Evolutionary conservation across 2,113 vertebrate species (phyloP), one percentile per base, ranked within the genome.

Genomic region (Alligator sinensis): DNA sequence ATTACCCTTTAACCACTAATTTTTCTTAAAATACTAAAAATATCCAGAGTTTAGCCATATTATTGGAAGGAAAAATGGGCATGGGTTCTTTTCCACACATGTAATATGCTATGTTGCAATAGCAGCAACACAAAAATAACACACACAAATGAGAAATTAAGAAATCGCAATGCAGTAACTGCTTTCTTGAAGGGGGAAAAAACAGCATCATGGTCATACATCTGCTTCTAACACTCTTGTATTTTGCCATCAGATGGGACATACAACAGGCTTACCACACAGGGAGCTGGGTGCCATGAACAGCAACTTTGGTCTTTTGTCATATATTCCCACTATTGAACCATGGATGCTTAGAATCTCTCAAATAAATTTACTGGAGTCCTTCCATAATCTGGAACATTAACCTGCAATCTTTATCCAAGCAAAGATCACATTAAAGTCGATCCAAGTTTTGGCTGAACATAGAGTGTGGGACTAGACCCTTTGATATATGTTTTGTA

Each of bases 101-200:
- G 0, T 80, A 59, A 55, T 4, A 10, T 90, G 68, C 5, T 21
- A 3, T 80, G 34, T 54, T 83, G 72, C 59, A 85, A 68, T 38
- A 68, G 75, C 38, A n/a, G 55, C 7, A 80, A 90, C 88, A 66
- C 12, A 27, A 63, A 93, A 77, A 62, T 61, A 72, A 28, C 30
- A 63, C 57, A 63, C 60, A 74, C 11, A 11, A 72, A 72, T 13
- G 5, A 38, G 16, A 81, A 74, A 63, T 2, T 22, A 4, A 82
- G 84, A 28, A 75, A 58, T 21, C 24, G 10, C 34, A 63, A 14
- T 25, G 63, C 59, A 94, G 79, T 85, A 78, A 83, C 90, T 95
- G 16, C 4, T 19, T 96, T 81, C n/a, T 94, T 82, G 78, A 55
- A 93, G 84, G 63, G 11, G 57, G 24, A 68, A 34, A 57, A 63